Evolutionary conservation across 2,888 invertebrate species (phyloP).

Genomic region (Perizoma flavofasciatum): DNA sequence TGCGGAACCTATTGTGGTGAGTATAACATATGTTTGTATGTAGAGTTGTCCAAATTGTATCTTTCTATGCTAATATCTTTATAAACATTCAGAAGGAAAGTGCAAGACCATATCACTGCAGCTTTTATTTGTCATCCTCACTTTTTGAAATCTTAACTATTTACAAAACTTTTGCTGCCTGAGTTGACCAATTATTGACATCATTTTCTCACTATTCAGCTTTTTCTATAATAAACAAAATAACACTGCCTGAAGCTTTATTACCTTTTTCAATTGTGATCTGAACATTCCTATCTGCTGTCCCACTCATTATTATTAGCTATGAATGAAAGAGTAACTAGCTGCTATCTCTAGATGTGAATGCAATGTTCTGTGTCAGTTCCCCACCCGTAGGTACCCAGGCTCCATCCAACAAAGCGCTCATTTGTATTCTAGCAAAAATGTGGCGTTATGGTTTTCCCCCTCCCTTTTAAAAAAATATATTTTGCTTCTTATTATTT

Average conservation of each 20-base stretch:
- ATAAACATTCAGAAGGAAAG: slow-evolving; percentile 8
- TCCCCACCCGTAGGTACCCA: slow-evolving; percentile 16
- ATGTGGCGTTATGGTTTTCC: neutral
- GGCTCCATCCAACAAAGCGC: neutral
- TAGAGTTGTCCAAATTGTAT: slow-evolving; percentile 23
- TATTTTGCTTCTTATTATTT: slow-evolving; percentile 32
- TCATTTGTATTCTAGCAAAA: neutral
- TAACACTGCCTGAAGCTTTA: slow-evolving; percentile 12
- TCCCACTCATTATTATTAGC: neutral
- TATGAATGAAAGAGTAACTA: slow-evolving; percentile 36
- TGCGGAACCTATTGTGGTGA: slow-evolving; percentile 98
- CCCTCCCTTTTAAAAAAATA: neutral
- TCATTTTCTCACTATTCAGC: too few relatives aligned
- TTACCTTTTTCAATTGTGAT: slow-evolving; percentile 5
- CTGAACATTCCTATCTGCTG: slow-evolving; percentile 6
- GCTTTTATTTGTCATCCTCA: neutral
- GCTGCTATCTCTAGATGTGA: slow-evolving; percentile 82
- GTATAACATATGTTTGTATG: slow-evolving; percentile 70
- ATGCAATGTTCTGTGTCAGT: slow-evolving; percentile 61
- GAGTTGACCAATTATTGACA: neutral
- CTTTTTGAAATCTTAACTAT: neutral
- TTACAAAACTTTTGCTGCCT: neutral
- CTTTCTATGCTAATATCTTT: slow-evolving; percentile 10
- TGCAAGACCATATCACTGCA: slow-evolving; percentile 2
- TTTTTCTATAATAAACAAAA: too few relatives aligned